These are phyloP conservation scores for Cryptocephalus moraei DNA, from an alignment of 2,888 invertebrate genomes.

Conservation along the genomic window DNA sequence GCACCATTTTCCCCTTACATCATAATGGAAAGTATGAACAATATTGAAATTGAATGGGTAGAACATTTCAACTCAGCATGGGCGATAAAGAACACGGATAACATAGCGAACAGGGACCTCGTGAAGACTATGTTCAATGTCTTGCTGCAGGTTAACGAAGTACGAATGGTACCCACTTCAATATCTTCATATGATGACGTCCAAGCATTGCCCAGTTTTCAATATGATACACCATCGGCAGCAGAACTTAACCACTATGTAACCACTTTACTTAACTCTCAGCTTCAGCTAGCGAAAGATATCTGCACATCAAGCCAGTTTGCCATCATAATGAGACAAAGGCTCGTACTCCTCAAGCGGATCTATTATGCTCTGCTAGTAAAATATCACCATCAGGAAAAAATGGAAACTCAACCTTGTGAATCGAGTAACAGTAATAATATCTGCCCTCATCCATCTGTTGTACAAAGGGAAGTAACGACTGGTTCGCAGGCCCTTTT, in stretches of 20 bases:
- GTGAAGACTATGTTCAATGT: slow-evolving; percentile 44
- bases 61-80: slow-evolving; percentile 49
- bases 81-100: slow-evolving; percentile 48
- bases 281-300: slow-evolving; percentile 44
- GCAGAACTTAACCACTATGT: slow-evolving; percentile 46
- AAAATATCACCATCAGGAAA: slow-evolving; percentile 33
- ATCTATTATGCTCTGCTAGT: slow-evolving; percentile 46
- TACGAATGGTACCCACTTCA: slow-evolving; percentile 31
- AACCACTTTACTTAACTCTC: slow-evolving; percentile 41
- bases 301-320: slow-evolving; percentile 49
- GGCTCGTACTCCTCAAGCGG: slow-evolving; percentile 45
- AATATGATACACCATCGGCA: slow-evolving; percentile 38
- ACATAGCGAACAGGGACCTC: slow-evolving; percentile 42
- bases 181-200: slow-evolving; percentile 31
- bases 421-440: slow-evolving; percentile 10
- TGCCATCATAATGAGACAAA: slow-evolving; percentile 43
- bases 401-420: slow-evolving; percentile 14
- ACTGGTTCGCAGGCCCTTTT: slow-evolving; percentile 44
- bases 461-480: slow-evolving; percentile 18
- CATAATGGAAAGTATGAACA: slow-evolving; percentile 21
- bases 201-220: slow-evolving; percentile 42
- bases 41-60: slow-evolving; percentile 40
- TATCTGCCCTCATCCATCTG: slow-evolving; percentile 5
- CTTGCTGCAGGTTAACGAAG: slow-evolving; percentile 44
- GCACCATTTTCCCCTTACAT: neutral